Evolutionary conservation across 1,140 invertebrate species (phyloP).

Genomic region (Drosophila azteca): DNA sequence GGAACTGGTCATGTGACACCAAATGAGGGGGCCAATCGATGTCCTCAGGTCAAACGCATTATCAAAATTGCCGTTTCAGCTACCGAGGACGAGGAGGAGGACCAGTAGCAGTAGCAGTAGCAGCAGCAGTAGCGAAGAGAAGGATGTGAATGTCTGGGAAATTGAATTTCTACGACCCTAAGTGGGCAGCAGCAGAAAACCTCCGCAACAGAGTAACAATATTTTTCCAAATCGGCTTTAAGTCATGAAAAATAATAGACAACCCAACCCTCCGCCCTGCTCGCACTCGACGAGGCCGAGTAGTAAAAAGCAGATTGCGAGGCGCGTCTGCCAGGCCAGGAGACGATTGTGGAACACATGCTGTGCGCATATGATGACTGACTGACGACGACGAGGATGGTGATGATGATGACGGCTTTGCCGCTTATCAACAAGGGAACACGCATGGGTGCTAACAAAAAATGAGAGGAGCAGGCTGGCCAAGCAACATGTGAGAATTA

Average conservation of each 20-base stretch:
- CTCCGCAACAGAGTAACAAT: constrained; percentile 62
- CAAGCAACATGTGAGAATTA: constrained; percentile 62
- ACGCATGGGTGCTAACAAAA: constrained; percentile 36
- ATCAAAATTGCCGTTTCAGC: constrained; percentile 80
- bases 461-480: neutral
- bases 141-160: constrained; percentile 40
- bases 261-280: constrained; percentile 38
- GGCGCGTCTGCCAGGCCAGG: constrained; percentile 59
- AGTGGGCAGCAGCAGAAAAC: constrained; percentile 33
- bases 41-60: constrained; percentile 81
- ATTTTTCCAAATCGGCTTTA: constrained; percentile 83
- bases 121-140: no score
- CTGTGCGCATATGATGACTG: constrained; percentile 79
- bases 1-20: constrained; percentile 67
- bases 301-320: constrained; percentile 81
- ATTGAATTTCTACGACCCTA: constrained; percentile 75
- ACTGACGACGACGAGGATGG: constrained; percentile 36
- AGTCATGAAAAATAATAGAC: constrained; percentile 83
- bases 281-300: constrained; percentile 21
- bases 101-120: neutral
- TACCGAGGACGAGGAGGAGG: constrained; percentile 32
- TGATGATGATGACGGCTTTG: constrained; percentile 24
- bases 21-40: constrained; percentile 71
- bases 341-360: constrained; percentile 81
- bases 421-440: constrained; percentile 69